phyloP scores from a whole-genome alignment of 2,797 vertebrate species.

The Atherinosoma microstoma region DNA sequence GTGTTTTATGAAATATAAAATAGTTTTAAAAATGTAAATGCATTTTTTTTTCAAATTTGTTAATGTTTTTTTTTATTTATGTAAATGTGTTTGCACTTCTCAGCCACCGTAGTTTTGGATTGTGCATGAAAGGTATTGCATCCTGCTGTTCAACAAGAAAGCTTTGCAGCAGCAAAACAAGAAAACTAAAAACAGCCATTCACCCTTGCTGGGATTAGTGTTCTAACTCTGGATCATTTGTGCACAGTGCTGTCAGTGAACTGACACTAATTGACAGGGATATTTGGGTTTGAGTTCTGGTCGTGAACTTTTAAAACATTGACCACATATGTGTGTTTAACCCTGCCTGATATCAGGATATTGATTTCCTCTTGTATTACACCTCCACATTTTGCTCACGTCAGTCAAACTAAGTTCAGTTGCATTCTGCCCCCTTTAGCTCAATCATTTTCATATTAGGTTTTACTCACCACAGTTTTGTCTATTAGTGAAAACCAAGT shows the following conservation, averaged over 20 bases:
- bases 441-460: background rate
- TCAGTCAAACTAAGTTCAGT: background rate
- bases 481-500: background rate
- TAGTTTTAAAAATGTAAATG: too few species aligned
- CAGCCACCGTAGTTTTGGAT: too few species aligned
- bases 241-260: background rate
- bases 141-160: background rate
- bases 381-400: background rate
- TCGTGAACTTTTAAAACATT: slow-evolving; percentile 18
- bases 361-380: background rate
- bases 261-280: background rate
- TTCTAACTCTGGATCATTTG: background rate
- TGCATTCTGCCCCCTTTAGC: background rate
- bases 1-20: too few species aligned
- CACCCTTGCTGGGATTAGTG: background rate
- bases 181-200: background rate
- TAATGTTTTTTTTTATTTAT: too few species aligned
- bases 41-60: too few species aligned
- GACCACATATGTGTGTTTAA: slow-evolving; percentile 14
- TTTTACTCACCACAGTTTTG: background rate
- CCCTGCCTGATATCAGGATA: background rate
- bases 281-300: background rate
- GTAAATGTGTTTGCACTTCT: too few species aligned
- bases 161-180: background rate
- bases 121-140: background rate